Percentiles rank a stretch among this genome's conserved stretches.
phyloP scores from a whole-genome alignment of 2,797 vertebrate genomes.

The Babyrousa celebensis region DNA sequence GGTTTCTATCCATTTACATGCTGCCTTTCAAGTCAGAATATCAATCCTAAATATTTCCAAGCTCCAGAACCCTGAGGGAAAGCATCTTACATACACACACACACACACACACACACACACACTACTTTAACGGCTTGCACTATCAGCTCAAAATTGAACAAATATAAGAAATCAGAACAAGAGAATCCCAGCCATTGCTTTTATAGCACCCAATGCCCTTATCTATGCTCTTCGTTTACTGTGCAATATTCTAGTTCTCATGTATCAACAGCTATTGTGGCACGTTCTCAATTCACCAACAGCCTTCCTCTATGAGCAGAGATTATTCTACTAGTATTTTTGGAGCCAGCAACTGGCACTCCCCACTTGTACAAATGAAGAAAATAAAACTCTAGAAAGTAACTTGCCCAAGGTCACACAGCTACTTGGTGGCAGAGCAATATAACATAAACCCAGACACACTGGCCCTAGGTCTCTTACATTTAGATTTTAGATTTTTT shows the following conservation, averaged over 20 bases:
- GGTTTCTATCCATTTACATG: neutral
- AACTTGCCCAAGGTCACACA: neutral
- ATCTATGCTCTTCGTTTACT: neutral
- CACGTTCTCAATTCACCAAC: neutral
- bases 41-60: constrained; percentile 4
- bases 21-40: constrained; percentile 33
- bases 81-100: neutral
- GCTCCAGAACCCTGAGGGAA: constrained; percentile 29
- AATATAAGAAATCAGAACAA: neutral
- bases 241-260: neutral
- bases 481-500: constrained; percentile 28
- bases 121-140: neutral
- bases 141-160: constrained; percentile 2
- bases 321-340: constrained; percentile 3
- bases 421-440: neutral
- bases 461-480: neutral
- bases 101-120: neutral
- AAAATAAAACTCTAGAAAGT: neutral
- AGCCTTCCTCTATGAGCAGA: neutral
- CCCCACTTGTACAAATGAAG: neutral
- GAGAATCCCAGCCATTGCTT: neutral
- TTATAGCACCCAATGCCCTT: neutral
- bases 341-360: neutral
- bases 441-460: neutral
- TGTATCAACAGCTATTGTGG: neutral